Evolutionary conservation across 37 sponge, comb jelly and placozoan species (phyloP), one percentile per base, ranked within the genome.

Genomic region (Diacarnus erythraeanus): DNA sequence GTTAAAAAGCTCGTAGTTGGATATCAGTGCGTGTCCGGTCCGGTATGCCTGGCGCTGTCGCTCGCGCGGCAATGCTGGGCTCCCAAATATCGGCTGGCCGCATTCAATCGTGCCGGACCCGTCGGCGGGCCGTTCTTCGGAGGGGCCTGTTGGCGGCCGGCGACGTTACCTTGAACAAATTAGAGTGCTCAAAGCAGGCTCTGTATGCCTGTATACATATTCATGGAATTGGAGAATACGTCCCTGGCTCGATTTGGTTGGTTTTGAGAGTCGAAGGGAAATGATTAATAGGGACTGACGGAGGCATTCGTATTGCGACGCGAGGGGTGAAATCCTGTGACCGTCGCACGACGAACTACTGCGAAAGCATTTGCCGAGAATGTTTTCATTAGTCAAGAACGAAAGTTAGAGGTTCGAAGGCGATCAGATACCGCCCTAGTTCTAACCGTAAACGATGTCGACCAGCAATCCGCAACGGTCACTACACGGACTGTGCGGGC

Each of bases 331-430:
- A 86, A 86, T 86, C 85, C 86, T 86, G 67, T 78, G 91, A 85
- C 81, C 81, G 80, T 81, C 78, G 87, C 74, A 86, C 86, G 87
- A 91, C 84, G 84, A 91, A 86, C 87, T 76, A 84, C 76, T 91
- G 92, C 87, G 92, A 91, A 90, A 91, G 92, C 87, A 91, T 86
- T 86, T 91, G 87, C 92, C 92, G 86, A 91, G 92, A 81, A 86
- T 91, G 92, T 86, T 91, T 91, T 86, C 87, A 86, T 86, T 91
- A 85, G 83, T 91, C 92, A 91, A 83, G 87, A 86, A 91, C 84
- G 87, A 86, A 90, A 86, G 87, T 87, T 86, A 61, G 92, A 65
- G 87, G 84, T 78, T 87, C 92, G 87, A 87, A 91, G 51, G 12
- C 51, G 51, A 47, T 47, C 51, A 47, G 51, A 47, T 47, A 47